Evolutionary conservation across 2,888 invertebrate species (phyloP), one percentile per base, ranked within the genome.

Genomic region (Nipponacmea schrenckii): DNA sequence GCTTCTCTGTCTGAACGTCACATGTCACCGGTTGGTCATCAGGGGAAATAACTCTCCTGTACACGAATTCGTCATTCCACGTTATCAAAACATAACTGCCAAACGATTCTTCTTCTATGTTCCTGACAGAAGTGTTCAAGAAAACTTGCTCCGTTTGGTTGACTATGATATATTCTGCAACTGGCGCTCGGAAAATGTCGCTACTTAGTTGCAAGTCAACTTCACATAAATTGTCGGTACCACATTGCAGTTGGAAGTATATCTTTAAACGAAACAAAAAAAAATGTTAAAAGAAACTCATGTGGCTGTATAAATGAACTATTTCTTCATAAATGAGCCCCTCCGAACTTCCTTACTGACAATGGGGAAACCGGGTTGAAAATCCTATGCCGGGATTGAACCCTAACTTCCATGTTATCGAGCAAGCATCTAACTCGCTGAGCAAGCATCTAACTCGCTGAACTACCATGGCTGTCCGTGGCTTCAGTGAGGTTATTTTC

Each of bases 241-340:
- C 64, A 50, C 69, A 69, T 1, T 50, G 31, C 20, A 64, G 63
- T 69, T 69, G 64, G 24, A 69, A 69, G 17, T 31, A 39, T 24
- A 39, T 48, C 69, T 69, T 64, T 3, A 64, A 64, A n/a, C 10
- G 10, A 48, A 48, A 15, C 15, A n/a, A 48, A 48, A 48, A 48
- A 31, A 31, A 31, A 3, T 31, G 31, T 31, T 31, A 31, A 31
- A 31, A 31, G 31, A 3, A 3, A 31, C 31, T 31, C 31, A 3
- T 31, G 31, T 31, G 31, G 31, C 31, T 31, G 31, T 3, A 31
- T 3, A 31, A 31, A 31, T 5, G 31, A n/a, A n/a, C n/a, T n/a
- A n/a, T n/a, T n/a, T n/a, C n/a, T n/a, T n/a, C n/a, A n/a, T n/a
- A n/a, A n/a, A n/a, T n/a, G n/a, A n/a, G n/a, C n/a, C n/a, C n/a